These are phyloP conservation scores for Montifringilla adamsi DNA, from an alignment of 2,113 vertebrate species.

Conservation along the genomic window DNA sequence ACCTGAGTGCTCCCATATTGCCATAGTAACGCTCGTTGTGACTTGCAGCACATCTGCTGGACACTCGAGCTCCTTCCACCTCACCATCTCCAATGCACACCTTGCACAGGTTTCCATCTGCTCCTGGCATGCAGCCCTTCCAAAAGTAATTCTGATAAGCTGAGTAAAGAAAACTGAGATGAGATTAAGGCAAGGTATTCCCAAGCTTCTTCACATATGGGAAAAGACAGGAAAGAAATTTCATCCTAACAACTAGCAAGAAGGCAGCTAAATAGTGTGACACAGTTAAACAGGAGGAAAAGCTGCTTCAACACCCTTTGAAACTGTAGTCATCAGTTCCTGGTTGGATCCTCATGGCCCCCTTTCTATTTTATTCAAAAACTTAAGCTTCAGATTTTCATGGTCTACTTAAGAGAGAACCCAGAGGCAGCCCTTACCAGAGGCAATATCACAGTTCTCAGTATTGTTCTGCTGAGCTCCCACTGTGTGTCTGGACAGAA, in stretches of 20 bases:
- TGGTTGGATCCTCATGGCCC: neutral
- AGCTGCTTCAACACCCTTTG: neutral
- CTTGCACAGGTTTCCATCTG: constrained; percentile 82
- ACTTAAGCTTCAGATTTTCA: neutral
- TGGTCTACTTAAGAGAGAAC: neutral
- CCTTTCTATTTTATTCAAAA: neutral
- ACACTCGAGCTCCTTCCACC: constrained; percentile 74
- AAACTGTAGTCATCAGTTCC: neutral
- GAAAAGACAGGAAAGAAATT: neutral
- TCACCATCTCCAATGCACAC: constrained; percentile 85
- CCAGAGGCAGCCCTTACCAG: constrained; percentile 68
- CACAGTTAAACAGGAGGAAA: neutral
- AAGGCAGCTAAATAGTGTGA: neutral
- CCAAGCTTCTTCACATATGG: neutral
- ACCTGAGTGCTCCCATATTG: constrained; percentile 88
- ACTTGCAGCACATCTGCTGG: constrained; percentile 77
- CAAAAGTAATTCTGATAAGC: constrained; percentile 84
- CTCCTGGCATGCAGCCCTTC: constrained; percentile 90
- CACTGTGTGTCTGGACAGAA: constrained; percentile 74
- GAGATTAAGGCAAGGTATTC: neutral
- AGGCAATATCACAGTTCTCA: constrained; percentile 74
- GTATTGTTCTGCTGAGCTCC: constrained; percentile 68
- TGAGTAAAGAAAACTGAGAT: constrained; percentile 31
- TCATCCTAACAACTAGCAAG: neutral
- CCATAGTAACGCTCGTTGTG: constrained; percentile 89